These are phyloP conservation scores for Calameuta pallipes DNA, from an alignment of 2,888 invertebrate species.

Conservation along the genomic window DNA sequence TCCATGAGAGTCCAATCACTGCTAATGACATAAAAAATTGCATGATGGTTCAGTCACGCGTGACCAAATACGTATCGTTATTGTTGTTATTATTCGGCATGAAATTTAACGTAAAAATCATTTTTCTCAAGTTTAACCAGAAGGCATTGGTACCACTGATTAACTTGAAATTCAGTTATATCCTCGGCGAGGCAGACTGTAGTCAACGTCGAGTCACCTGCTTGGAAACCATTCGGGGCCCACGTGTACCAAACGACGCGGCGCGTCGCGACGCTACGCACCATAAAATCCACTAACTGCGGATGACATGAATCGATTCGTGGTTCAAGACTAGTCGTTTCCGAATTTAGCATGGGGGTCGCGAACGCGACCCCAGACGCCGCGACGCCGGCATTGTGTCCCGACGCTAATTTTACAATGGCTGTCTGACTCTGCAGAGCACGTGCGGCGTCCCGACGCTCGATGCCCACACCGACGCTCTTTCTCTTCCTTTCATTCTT, in stretches of 20 bases:
- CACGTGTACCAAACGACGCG: conserved; percentile 40
- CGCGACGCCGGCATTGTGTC: conserved; percentile 64
- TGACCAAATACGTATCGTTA: too few species aligned
- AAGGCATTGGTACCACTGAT: too few species aligned
- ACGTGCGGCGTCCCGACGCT: conserved; percentile 34
- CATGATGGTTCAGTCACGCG: too few species aligned
- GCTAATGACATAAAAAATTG: background rate
- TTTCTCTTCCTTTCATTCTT: background rate
- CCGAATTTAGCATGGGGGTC: conserved; percentile 63
- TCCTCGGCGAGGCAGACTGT: background rate
- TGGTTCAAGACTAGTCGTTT: conserved; percentile 27
- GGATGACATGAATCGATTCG: conserved; percentile 26
- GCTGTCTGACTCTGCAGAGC: conserved; percentile 34
- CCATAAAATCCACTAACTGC: conserved; percentile 33
- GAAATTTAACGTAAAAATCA: too few species aligned
- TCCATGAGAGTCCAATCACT: background rate
- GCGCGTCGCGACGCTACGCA: conserved; percentile 18
- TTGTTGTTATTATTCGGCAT: too few species aligned
- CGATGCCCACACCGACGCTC: conserved; percentile 7
- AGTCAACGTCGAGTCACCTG: background rate
- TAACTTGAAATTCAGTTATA: background rate
- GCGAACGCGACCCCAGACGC: conserved; percentile 62
- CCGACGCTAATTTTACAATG: conserved; percentile 65
- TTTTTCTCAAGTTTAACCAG: too few species aligned
- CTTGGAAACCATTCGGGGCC: background rate